Evolutionary conservation across 2,113 vertebrate species (phyloP).

Genomic region (Recurvirostra avosetta): DNA sequence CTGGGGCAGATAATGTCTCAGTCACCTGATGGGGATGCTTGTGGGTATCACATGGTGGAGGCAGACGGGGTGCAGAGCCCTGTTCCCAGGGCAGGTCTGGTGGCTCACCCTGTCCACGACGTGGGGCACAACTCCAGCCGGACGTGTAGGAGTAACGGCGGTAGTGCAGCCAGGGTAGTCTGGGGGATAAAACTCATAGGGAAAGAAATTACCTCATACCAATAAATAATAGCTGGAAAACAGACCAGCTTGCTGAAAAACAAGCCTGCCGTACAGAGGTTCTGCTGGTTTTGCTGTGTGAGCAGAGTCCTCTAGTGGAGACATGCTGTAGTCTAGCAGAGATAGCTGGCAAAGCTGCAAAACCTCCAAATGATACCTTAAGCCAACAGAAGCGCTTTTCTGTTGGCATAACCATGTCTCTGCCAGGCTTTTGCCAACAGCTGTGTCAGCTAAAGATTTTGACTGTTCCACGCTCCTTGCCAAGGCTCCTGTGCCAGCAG

Average conservation of each 20-base stretch:
- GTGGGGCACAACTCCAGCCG: not conserved
- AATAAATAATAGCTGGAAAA: not conserved
- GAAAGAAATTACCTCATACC: not conserved
- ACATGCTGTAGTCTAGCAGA: not conserved
- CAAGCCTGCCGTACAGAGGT: fast-evolving
- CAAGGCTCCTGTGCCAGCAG: not conserved
- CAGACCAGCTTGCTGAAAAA: not conserved
- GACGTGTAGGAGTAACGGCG: fast-evolving
- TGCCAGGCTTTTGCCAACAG: not conserved
- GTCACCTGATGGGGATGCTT: not conserved
- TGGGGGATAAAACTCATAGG: not conserved
- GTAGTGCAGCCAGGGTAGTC: not conserved
- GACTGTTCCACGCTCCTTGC: not conserved
- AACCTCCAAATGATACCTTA: not conserved
- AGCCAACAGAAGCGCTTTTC: not conserved
- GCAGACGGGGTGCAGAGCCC: not conserved
- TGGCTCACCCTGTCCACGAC: not conserved
- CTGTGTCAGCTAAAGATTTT: not conserved
- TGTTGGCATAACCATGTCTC: not conserved
- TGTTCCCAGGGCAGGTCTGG: not conserved
- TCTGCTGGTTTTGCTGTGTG: not conserved
- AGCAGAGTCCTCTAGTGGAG: slow-evolving; percentile 52
- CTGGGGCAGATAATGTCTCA: not conserved
- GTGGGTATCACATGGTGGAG: not conserved
- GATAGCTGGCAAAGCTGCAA: not conserved